These are phyloP conservation scores for Gymnogyps californianus DNA, from an alignment of 2,113 vertebrate genomes.

Conservation along the genomic window DNA sequence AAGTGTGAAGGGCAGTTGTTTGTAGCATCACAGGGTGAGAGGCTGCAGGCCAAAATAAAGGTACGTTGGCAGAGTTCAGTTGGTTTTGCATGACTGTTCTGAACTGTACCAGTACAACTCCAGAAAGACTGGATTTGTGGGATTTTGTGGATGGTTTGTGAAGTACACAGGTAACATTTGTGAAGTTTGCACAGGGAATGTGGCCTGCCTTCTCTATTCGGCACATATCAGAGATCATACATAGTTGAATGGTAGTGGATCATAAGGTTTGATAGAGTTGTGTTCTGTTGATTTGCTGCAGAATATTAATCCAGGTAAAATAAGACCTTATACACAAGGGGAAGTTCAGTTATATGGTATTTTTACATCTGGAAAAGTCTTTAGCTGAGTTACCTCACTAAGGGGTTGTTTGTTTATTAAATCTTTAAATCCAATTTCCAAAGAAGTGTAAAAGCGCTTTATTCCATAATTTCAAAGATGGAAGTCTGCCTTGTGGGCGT, in stretches of 20 bases:
- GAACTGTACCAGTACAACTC: neutral
- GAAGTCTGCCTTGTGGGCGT: neutral
- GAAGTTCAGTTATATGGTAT: neutral
- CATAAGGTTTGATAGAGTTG: neutral
- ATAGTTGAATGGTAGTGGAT: neutral
- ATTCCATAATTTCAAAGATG: neutral
- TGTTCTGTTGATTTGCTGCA: neutral
- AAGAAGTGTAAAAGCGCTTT: neutral
- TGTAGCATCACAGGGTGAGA: neutral
- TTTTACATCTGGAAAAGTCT: neutral
- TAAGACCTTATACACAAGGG: neutral
- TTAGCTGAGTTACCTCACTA: neutral
- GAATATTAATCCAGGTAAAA: constrained; percentile 9
- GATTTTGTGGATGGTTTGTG: neutral
- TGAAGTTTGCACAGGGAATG: neutral
- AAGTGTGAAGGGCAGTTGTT: neutral
- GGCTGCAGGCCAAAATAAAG: neutral
- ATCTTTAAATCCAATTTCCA: constrained; percentile 37
- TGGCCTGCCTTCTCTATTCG: neutral
- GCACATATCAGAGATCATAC: neutral
- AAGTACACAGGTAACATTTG: neutral
- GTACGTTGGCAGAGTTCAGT: accelerated
- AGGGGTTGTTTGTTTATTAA: neutral
- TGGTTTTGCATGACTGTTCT: neutral
- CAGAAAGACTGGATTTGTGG: neutral